phyloP scores from a whole-genome alignment of 2,888 invertebrate species.

The Nephrotoma appendiculata region DNA sequence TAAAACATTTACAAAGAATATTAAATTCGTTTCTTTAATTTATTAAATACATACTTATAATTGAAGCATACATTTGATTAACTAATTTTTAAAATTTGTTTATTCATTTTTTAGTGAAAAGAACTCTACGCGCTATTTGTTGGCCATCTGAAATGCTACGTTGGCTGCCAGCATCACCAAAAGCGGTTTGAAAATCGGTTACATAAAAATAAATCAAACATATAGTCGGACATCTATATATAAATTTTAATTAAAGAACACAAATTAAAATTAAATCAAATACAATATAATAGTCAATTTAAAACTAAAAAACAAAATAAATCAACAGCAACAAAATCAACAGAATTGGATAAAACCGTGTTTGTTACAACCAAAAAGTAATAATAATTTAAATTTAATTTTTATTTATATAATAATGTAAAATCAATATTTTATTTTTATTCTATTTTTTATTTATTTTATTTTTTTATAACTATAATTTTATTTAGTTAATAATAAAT shows the following conservation, averaged over 20 bases:
- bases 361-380: neutral
- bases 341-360: neutral
- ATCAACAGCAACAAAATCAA: neutral
- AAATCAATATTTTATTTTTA: neutral
- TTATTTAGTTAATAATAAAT: slow-evolving; percentile 8
- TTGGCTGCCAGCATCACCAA: slow-evolving; percentile 34
- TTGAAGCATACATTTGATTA: neutral
- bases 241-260: neutral
- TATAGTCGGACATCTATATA: neutral
- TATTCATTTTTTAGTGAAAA: slow-evolving; percentile 24
- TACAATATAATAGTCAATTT: neutral
- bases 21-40: neutral
- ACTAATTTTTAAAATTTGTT: neutral
- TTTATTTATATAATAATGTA: neutral
- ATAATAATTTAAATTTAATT: neutral
- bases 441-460: slow-evolving; percentile 5
- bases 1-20: neutral
- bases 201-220: neutral
- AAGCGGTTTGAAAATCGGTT: slow-evolving; percentile 22
- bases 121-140: slow-evolving; percentile 31
- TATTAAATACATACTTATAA: neutral
- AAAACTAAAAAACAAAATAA: neutral
- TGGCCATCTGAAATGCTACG: slow-evolving; percentile 34
- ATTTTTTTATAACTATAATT: slow-evolving; percentile 6
- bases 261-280: neutral